A percentile compares a stretch with the other conserved stretches of the same genome.
These are phyloP conservation scores for Vultur gryphus DNA, from an alignment of 2,797 vertebrate species.

Conservation along the genomic window DNA sequence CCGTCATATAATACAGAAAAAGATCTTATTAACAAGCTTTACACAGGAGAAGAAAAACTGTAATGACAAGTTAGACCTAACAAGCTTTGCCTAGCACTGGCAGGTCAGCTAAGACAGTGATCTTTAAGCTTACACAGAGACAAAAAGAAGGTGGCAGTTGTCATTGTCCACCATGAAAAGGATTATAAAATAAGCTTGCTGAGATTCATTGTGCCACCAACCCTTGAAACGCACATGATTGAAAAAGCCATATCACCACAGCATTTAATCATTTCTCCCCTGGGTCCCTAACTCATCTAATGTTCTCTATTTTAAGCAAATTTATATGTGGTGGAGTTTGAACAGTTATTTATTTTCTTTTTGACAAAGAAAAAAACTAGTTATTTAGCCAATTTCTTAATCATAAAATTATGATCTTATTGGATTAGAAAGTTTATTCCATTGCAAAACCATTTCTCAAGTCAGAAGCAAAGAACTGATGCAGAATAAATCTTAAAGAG, in stretches of 20 bases:
- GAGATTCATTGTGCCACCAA: background rate
- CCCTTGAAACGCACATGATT: rapidly evolving
- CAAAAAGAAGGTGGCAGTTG: background rate
- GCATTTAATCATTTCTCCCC: background rate
- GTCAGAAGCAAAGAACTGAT: background rate
- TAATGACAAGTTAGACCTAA: background rate
- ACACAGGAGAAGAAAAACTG: background rate
- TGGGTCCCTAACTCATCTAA: background rate
- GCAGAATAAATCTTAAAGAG: background rate
- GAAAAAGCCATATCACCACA: background rate
- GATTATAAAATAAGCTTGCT: background rate
- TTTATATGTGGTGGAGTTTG: background rate
- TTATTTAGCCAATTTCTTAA: constrained; percentile 44
- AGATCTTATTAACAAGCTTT: background rate
- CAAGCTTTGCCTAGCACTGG: background rate
- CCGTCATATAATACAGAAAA: background rate
- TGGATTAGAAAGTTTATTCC: constrained; percentile 23
- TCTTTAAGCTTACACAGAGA: background rate
- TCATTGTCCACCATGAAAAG: background rate
- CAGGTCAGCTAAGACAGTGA: background rate
- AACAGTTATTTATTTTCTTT: background rate
- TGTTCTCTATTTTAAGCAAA: background rate
- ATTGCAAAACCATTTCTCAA: constrained; percentile 4
- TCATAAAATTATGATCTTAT: constrained; percentile 20
- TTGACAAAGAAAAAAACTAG: constrained; percentile 20